Evolutionary conservation across 2,113 vertebrate genomes (phyloP), one percentile per base, ranked within the genome.

Genomic region (Pongo pygmaeus): DNA sequence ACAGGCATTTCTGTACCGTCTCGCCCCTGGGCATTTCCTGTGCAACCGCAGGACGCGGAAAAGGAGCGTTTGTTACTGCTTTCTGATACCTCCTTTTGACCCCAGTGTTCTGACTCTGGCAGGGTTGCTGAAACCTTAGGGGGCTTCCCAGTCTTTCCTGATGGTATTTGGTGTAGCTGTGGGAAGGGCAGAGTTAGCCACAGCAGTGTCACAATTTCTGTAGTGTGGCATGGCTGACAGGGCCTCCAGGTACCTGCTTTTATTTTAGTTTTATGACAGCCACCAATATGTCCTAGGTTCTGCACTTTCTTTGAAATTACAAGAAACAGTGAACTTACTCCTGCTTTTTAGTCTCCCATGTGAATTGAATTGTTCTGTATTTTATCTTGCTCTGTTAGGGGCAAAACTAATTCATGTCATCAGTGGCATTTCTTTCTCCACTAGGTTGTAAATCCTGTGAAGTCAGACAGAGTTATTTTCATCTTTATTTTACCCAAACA

Each of bases 121-220:
- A 23, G 59, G 9, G 2, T 59, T 74, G 17, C 84, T n/a, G 32
- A 69, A 48, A 67, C 35, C 50, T 69, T 57, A 30, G 84, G 50
- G 16, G 30, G 22, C 22, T 48, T 67, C 43, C 27, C 48, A n/a
- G 38, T 16, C 23, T 69, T 77, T 74, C 35, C 48, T 61, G 46
- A 6, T 0, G 7, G 57, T 35, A 20, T 69, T 35, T 40, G 48
- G 13, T 27, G 18, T 11, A 4, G 38, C 25, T 30, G 0, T 30
- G 67, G 7, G 38, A 67, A 55, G 80, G 38, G 11, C 22, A 7
- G 17, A 7, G 13, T 84, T 32, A 13, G 11, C 12, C 30, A 8
- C 0, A 3, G 75, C 48, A 23, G 4, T 25, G 22, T 27, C 43
- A 27, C 64, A 25, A 3, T 67, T 61, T 52, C 43, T 32, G 20